Evolutionary conservation across 2,113 vertebrate species (phyloP).

Genomic region (Bos javanicus): DNA sequence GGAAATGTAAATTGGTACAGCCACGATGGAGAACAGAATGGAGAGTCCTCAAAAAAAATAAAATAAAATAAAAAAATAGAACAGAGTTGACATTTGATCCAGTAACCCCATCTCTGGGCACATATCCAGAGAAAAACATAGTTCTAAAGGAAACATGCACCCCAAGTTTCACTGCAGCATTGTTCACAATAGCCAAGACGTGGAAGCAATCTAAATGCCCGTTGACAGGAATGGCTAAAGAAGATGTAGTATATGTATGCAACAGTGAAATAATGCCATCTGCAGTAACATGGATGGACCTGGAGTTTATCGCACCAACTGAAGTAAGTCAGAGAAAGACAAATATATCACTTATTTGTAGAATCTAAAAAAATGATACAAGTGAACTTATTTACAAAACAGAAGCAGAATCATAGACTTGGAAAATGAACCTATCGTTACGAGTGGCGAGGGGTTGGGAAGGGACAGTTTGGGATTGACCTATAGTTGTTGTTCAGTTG

Average conservation of each 20-base stretch:
- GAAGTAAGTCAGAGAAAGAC: background rate
- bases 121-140: background rate
- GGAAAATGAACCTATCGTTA: background rate
- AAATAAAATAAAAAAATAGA: rapidly evolving
- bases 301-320: background rate
- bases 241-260: background rate
- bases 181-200: background rate
- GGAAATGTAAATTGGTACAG: background rate
- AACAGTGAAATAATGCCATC: background rate
- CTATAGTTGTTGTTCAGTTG: background rate
- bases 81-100: background rate
- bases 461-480: background rate
- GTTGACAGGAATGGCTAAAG: background rate
- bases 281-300: background rate
- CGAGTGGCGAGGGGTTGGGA: background rate
- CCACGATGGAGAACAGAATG: background rate
- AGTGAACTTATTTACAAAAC: background rate
- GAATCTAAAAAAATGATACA: background rate
- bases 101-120: background rate
- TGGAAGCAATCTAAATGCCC: background rate
- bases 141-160: background rate
- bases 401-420: background rate
- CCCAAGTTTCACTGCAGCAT: background rate
- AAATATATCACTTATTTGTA: background rate
- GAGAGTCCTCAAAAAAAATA: background rate